Evolutionary conservation across 2,113 vertebrate species (phyloP).

Genomic region (Hypomesus transpacificus): DNA sequence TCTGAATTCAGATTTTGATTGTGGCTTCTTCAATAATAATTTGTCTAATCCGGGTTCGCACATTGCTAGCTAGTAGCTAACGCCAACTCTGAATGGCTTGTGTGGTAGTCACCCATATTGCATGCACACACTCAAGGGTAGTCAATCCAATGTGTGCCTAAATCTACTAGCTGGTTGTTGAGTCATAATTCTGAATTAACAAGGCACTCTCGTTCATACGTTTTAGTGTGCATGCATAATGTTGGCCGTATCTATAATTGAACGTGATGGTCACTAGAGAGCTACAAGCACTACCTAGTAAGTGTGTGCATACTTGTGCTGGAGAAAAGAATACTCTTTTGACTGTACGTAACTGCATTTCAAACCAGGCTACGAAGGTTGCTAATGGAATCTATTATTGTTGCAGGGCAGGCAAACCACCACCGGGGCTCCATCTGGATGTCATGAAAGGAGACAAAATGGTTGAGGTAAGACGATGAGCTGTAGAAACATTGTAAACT

Average conservation of each 20-base stretch:
- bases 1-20: background rate
- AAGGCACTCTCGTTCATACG: too few species aligned
- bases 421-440: constrained; percentile 93
- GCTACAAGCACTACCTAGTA: background rate
- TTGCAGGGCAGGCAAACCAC: constrained; percentile 95
- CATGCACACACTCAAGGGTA: too few species aligned
- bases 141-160: too few species aligned
- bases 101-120: too few species aligned
- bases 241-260: too few species aligned
- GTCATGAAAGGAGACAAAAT: constrained; percentile 99
- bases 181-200: too few species aligned
- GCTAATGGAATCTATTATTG: constrained; percentile 31
- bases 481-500: background rate
- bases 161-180: too few species aligned
- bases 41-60: too few species aligned
- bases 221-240: too few species aligned
- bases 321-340: background rate
- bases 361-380: background rate
- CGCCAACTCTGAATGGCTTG: too few species aligned
- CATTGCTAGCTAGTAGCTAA: too few species aligned
- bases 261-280: background rate
- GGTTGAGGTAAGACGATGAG: constrained; percentile 82
- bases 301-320: background rate
- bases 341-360: background rate
- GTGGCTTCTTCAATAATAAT: too few species aligned